A percentile compares a stretch with the other conserved stretches of the same genome.
These are phyloP conservation scores for Thalassophryne amazonica DNA, from an alignment of 2,797 vertebrate species.

Conservation along the genomic window DNA sequence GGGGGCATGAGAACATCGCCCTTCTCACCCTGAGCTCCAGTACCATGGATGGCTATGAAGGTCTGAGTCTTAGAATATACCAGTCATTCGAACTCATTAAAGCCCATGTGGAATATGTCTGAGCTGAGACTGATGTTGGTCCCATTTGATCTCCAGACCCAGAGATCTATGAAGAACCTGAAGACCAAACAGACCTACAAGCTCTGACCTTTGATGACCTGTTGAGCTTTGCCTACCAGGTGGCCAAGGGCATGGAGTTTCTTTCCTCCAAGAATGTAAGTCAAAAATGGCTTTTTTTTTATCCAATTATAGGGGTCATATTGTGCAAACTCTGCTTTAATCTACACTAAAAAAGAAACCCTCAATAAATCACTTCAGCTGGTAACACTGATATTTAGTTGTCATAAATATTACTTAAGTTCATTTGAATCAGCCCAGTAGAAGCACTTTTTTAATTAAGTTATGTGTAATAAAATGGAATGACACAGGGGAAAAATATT, in stretches of 20 bases:
- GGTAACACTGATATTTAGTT: no score
- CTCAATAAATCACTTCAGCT: no score
- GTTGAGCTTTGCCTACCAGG: conserved; percentile 91
- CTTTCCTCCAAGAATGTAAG: conserved; percentile 87
- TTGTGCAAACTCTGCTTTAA: background rate
- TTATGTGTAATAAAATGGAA: no score
- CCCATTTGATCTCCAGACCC: conserved; percentile 18
- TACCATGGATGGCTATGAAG: conserved; percentile 38
- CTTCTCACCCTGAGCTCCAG: conserved; percentile 48
- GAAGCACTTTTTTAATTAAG: no score
- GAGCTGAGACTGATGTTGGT: background rate
- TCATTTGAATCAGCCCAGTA: no score
- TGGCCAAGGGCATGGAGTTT: conserved; percentile 98
- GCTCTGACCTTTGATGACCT: conserved; percentile 92
- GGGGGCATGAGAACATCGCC: conserved; percentile 55
- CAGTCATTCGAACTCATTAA: background rate
- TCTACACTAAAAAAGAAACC: no score
- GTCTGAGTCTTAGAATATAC: conserved; percentile 43
- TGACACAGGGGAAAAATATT: no score
- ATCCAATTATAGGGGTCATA: no score
- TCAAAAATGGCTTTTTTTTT: no score
- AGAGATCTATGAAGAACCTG: conserved; percentile 51
- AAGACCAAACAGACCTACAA: conserved; percentile 77
- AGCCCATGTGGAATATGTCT: background rate
- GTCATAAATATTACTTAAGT: no score